Base-by-base conservation (phyloP, 2,888 invertebrate genomes). In the Callyntrura guangdongensis region DNA sequence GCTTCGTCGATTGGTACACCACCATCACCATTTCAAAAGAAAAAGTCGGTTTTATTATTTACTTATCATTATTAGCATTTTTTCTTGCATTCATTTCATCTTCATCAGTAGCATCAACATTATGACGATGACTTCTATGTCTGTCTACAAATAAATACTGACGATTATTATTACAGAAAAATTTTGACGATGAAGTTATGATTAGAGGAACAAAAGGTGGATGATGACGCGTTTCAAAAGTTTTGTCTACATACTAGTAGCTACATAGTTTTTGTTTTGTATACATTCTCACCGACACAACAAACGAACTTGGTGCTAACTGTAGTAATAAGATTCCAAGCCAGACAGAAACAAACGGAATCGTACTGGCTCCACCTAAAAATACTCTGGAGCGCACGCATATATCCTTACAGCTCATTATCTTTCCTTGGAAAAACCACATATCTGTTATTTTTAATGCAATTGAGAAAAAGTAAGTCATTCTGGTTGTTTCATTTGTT, bases 71-170 rank as follows among this genome's bases (percentile, higher is more conserved):
- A 45, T 72, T 74, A 72, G 14, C 6, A 17, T 22, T 25, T 64
- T 67, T 69, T n/a, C 36, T 69, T 69, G 36, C 17, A 36, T 69
- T 69, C 69, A 69, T 69, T 69, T 36, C 27, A 69, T 69, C 36
- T 14, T 36, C 27, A 69, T 69, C 36, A n/a, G 36, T 36, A 36
- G 36, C 6, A 4, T 1, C 27, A 69, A 14, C 61, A 61, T 17
- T n/a, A 53, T 61, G 27, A 36, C 27, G 36, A 69, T 25, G 47
- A n/a, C n/a, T n/a, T n/a, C n/a, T n/a, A n/a, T 86, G 79, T 81
- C 82, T 88, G 88, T 82, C 88, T 88, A 87, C 87, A 81, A 81
- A 87, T 87, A 87, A 87, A 86, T 86, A 79, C 49, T 72, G 84
- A 84, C 25, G 69, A 84, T 86, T 22, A 86, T 86, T 22, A 86